Evolutionary conservation across 2,113 vertebrate genomes (phyloP), one percentile per base, ranked within the genome.

Genomic region (Eidolon helvum): DNA sequence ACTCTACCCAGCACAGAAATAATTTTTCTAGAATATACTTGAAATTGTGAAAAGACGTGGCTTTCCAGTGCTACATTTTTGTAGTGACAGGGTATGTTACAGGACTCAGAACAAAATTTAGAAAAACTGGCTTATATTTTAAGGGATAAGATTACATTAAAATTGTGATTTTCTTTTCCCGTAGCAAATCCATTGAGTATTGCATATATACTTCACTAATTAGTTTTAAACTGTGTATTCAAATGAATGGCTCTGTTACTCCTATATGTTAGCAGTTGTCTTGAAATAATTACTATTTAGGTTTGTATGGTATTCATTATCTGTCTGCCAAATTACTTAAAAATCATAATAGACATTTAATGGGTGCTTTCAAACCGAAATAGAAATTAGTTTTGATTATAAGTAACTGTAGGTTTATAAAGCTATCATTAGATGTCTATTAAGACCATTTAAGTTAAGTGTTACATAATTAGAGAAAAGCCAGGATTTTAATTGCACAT

Each of bases 371-470:
- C 93, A 98, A 98, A 97, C 55, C 53, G 43, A 98, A 98, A 97
- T 90, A 98, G 96, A 98, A 98, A 98, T 98, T 98, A 98, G 95
- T 95, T 98, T 94, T 98, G 92, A 98, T 98, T 98, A 98, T 97
- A 98, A 98, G 97, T 98, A 98, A 98, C 95, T 98, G 96, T 98
- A 98, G 95, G 95, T 98, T 98, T 98, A 97, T 98, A 98, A 98
- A 98, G 75, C 95, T 97, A 97, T 98, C 98, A 97, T 98, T 99
- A 98, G 97, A 97, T 98, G 95, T 98, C 98, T 99, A 98, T 98
- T 99, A 98, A 98, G 97, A 97, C 91, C 97, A 98, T 98, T 99
- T 98, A 98, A 98, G 97, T 98, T 98, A 98, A 98, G 97, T 98
- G 97, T 98, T 98, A 95, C 63, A 48, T 98, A 98, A 98, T 98